Base-by-base conservation (phyloP, 2,797 vertebrate species). In the Sebastes steindachneri region DNA sequence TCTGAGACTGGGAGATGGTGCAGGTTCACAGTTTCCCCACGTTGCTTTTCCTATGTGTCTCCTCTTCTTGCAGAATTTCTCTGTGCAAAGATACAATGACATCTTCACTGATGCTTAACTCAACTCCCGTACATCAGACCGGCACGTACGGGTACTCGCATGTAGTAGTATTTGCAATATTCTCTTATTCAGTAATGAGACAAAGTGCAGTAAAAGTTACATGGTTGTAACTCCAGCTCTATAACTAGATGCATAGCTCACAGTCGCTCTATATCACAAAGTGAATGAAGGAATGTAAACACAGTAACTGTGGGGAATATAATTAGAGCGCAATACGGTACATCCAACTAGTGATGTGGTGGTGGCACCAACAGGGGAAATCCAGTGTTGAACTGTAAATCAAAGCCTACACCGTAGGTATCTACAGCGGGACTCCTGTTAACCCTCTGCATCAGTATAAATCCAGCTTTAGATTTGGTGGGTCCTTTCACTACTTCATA, bases 21-120 rank as follows among this genome's bases (percentile, higher is more conserved):
- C 57, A 35, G 28, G 76, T 82, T 82, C 77, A 23, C 62, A 23
- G 63, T 85, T 66, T 70, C 31, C 73, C 55, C 70, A 1, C 29
- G 69, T 45, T 28, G 14, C 69, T 41, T 71, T 59, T 48, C 60
- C 7, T 19, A 2, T 21, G 2, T 12, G 41, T 9, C 58, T 35
- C 37, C 17, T 23, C 62, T 63, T 23, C 48, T 79, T 73, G 8
- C 31, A 37, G 57, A 77, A 35, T 88, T 66, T 77, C 65, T 79
- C 59, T 51, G 55, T 53, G 21, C 48, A 62, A 73, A 53, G 73
- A 62, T 68, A 75, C 45, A 51, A 68, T 71, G 59, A 83, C 54
- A 73, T 53, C 65, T 23, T 68, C 48, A 48, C 74, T 65, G 75
- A 67, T 64, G 59, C 63, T 81, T 79, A 80, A 70, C 89, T 88